These are phyloP conservation scores for Sinocyclocheilus anshuiensis DNA, from an alignment of 2,113 vertebrate species.

Conservation along the genomic window DNA sequence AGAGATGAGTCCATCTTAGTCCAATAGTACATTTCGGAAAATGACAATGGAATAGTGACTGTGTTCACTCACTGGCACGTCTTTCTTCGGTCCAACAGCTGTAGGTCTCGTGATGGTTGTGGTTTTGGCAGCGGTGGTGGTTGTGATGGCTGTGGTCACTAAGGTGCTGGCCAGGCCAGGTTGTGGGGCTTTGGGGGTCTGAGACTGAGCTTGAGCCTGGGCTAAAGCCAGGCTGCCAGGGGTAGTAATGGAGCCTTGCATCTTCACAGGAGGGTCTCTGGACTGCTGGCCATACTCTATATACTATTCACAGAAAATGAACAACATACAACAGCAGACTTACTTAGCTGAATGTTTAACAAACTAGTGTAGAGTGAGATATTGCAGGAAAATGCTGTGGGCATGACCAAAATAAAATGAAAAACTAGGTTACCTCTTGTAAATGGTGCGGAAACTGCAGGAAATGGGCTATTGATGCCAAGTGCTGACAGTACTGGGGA, in stretches of 20 bases:
- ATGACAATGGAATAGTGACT: neutral
- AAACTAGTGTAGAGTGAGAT: neutral
- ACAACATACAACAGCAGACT: slow-evolving; percentile 65
- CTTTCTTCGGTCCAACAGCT: slow-evolving; percentile 95
- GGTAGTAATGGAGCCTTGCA: slow-evolving; percentile 98
- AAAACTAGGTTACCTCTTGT: slow-evolving; percentile 89
- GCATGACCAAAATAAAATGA: slow-evolving; percentile 46
- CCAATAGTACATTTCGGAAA: neutral
- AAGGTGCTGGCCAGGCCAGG: slow-evolving; percentile 92
- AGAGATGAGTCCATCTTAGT: neutral
- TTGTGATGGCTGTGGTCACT: slow-evolving; percentile 89
- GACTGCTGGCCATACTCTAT: slow-evolving; percentile 99
- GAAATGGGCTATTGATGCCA: slow-evolving; percentile 98
- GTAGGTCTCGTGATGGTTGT: slow-evolving; percentile 93
- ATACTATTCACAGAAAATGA: slow-evolving; percentile 81
- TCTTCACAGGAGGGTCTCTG: slow-evolving; percentile 98
- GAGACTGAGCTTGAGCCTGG: slow-evolving; percentile 88
- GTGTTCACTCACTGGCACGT: slow-evolving; percentile 88
- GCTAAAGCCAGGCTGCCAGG: slow-evolving; percentile 92
- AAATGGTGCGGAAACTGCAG: slow-evolving; percentile 98
- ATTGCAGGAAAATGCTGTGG: neutral
- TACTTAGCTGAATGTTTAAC: slow-evolving; percentile 58
- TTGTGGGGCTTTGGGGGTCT: slow-evolving; percentile 89
- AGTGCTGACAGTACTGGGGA: slow-evolving; percentile 98
- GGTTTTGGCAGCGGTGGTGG: slow-evolving; percentile 93